Conservation (phyloP, 92 coral and sea anemone genomes). For the Parazoanthus atlanticus region DNA sequence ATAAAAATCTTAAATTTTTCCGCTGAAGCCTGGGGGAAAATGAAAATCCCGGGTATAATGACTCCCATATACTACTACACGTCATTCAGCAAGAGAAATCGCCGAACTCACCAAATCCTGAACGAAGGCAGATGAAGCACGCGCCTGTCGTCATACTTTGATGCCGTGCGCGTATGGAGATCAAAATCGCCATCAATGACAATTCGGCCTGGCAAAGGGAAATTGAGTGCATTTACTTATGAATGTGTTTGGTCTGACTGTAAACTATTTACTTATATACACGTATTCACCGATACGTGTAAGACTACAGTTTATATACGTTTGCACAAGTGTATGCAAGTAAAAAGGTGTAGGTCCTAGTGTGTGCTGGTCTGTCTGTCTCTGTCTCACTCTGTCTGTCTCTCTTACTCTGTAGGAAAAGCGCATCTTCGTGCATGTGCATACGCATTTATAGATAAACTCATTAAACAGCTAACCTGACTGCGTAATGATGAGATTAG, state of each 20-base stretch:
- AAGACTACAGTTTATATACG: background rate
- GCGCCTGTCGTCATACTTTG: constrained; percentile 98
- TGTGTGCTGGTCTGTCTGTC: background rate
- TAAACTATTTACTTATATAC: background rate
- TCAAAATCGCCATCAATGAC: constrained; percentile 92
- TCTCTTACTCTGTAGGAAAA: too few species aligned
- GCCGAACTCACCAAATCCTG: constrained; percentile 78
- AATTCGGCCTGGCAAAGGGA: constrained; percentile 68
- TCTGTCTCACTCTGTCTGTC: too few species aligned
- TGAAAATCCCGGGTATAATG: too few species aligned
- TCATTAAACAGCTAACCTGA: too few species aligned
- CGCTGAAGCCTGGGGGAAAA: too few species aligned
- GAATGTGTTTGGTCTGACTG: background rate
- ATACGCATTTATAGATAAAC: too few species aligned
- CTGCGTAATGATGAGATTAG: too few species aligned
- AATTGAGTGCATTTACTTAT: background rate
- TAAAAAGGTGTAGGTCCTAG: background rate
- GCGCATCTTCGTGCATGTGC: too few species aligned
- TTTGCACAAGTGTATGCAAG: background rate
- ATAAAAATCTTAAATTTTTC: too few species aligned
- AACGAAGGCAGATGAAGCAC: constrained; percentile 92
- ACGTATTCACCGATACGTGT: background rate
- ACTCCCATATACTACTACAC: too few species aligned
- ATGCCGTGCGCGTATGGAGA: constrained; percentile 94
- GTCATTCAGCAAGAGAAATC: background rate